phyloP scores from a whole-genome alignment of 2,113 vertebrate genomes.

The Chitala chitala region DNA sequence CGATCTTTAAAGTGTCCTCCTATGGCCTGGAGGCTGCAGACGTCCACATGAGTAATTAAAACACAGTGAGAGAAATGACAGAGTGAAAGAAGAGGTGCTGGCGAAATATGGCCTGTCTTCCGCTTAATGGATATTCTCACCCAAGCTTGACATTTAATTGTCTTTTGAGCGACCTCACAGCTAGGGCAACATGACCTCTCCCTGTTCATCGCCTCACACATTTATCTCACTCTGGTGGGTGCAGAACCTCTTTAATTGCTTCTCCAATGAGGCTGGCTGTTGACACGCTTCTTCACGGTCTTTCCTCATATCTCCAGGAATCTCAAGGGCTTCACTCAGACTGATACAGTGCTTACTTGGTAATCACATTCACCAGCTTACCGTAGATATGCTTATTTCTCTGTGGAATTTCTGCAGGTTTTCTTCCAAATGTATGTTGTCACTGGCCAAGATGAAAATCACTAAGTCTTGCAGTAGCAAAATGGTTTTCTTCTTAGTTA shows the following conservation, averaged over 20 bases:
- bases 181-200: neutral
- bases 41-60: neutral
- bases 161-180: neutral
- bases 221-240: constrained; percentile 5
- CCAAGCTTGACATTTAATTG: constrained; percentile 12
- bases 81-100: neutral
- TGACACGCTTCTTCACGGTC: neutral
- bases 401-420: neutral
- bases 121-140: neutral
- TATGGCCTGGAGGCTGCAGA: neutral
- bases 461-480: neutral
- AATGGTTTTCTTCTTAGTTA: too few relatives aligned
- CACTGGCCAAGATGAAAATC: neutral
- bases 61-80: neutral
- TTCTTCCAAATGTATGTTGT: neutral
- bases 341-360: neutral
- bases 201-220: neutral
- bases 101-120: neutral
- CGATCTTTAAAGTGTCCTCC: neutral
- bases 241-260: neutral
- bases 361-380: neutral
- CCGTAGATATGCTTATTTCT: neutral
- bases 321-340: neutral
- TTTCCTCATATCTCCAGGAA: neutral
- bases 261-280: neutral